Base-by-base conservation (phyloP, 2,797 vertebrate species). In the Pelobates cultripes region DNA sequence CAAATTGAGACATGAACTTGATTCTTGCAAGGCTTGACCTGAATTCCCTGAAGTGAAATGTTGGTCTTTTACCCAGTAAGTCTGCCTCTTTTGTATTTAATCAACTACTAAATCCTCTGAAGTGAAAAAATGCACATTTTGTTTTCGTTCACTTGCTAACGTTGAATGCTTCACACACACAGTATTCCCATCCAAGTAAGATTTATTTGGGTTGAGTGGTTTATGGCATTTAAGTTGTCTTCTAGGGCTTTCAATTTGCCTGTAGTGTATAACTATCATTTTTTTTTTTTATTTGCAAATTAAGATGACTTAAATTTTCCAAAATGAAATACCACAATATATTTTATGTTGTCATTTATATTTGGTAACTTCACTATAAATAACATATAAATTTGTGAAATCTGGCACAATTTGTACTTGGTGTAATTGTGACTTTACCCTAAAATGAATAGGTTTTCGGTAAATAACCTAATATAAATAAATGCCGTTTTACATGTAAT, bases 41-140 rank as follows among this genome's bases (percentile, higher is more conserved):
- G 88, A 92, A 94, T 93, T 93, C 93, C 91, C 93, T 90, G 86
- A 93, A 92, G 93, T 91, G 86, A 87, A 83, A 87, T 78, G 79
- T 83, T 84, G 4, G 78, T 86, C 88, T 87, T 92, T 91, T 89
- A 88, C 86, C 85, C 88, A 83, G 89, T 77, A 84, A 89, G 80
- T 80, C 89, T 84, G 84, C 82, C 89, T 84, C 88, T 92, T 92
- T 87, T 89, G 60, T 91, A 89, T 85, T 86, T 92, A 92, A 93
- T 94, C 89, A 92, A 91, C 90, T 93, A 89, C 86, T 90, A 90
- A 92, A 91, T 88, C 89, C 91, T 92, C 88, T 93, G 91, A 93
- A 93, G 92, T 94, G 93, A 93, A 93, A 92, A 94, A 91, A 90
- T 85, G 89, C 89, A 87, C 90, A 89, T 91, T 93, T 93, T 91